Base-by-base conservation (phyloP, 2,888 invertebrate genomes). In the Philonicus albiceps region DNA sequence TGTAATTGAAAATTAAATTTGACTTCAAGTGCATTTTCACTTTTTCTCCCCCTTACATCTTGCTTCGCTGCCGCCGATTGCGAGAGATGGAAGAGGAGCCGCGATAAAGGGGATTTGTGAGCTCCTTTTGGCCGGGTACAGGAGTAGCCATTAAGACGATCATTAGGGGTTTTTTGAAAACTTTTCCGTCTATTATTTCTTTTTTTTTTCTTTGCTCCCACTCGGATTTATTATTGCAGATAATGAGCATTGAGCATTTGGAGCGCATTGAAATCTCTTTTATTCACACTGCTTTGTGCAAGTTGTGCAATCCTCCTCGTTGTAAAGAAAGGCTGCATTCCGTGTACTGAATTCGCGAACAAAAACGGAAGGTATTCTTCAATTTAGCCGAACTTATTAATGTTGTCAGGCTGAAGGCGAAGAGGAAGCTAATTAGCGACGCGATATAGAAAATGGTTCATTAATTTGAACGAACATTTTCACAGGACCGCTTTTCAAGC, bases 1-100 rank as follows among this genome's bases (percentile, higher is more conserved):
- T n/a, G 64, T 83, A 83, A 83, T 83, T 83, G 64, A 64, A 64
- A 83, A 83, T 64, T 83, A 55, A 83, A 83, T 83, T 83, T 64
- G 64, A 83, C 37, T 83, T 83, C 22, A 34, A 22, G 22, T 64
- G 55, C 81, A 64, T 64, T 64, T 83, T 83, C 55, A 83, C 64
- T 37, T 83, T 83, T 83, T 64, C 64, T 13, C n/a, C n/a, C n/a
- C n/a, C 37, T 64, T 37, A 64, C 22, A 22, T 64, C 64, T n/a
- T 34, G 49, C 43, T 83, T 64, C 22, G 11, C 16, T 43, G 49
- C 49, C 7, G 8, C 19, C 64, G 64, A 64, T 27, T 27, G 64
- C 30, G 30, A 16, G 30, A 16, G 31, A 30, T 34, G 74, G 74
- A 74, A 16, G 49, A 49, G 27, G 78, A 49, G 49, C 4, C 49